Evolutionary conservation across 2,888 invertebrate genomes (phyloP).

Genomic region (Pyrrhia umbra): DNA sequence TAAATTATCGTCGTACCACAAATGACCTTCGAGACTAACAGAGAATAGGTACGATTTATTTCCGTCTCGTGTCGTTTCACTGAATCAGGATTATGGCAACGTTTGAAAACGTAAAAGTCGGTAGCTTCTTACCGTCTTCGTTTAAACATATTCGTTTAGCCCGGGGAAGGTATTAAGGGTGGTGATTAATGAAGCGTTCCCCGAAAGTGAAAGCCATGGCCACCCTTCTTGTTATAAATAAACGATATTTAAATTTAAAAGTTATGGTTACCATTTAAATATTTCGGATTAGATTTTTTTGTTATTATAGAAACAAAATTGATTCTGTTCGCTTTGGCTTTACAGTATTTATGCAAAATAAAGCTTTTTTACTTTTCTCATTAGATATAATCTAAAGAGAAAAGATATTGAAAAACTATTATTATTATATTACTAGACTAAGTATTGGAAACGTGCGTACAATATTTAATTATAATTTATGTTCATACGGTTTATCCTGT

Average conservation of each 20-base stretch:
- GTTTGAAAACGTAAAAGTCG: slow-evolving; percentile 75
- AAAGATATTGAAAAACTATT: too few species aligned
- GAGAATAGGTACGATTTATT: slow-evolving; percentile 62
- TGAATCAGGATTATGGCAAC: slow-evolving; percentile 74
- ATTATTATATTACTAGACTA: too few species aligned
- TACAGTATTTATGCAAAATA: too few species aligned
- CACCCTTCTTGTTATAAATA: slow-evolving; percentile 81
- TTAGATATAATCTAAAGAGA: too few species aligned
- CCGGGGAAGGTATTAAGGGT: slow-evolving; percentile 80
- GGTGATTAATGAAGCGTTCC: slow-evolving; percentile 86
- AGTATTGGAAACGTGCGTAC: neutral
- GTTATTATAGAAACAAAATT: slow-evolving; percentile 8
- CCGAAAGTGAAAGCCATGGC: slow-evolving; percentile 68
- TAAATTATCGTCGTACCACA: slow-evolving; percentile 56
- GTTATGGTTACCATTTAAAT: slow-evolving; percentile 49
- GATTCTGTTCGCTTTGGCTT: neutral
- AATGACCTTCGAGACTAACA: slow-evolving; percentile 58
- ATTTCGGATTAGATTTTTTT: slow-evolving; percentile 1
- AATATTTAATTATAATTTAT: neutral
- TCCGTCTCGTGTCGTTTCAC: slow-evolving; percentile 62
- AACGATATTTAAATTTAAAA: slow-evolving; percentile 75
- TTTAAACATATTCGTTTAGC: slow-evolving; percentile 85
- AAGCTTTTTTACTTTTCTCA: too few species aligned
- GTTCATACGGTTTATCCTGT: neutral
- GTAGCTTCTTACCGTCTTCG: slow-evolving; percentile 77